Base-by-base conservation (phyloP, 1,140 invertebrate genomes). In the Leptestheria dahalacensis region DNA sequence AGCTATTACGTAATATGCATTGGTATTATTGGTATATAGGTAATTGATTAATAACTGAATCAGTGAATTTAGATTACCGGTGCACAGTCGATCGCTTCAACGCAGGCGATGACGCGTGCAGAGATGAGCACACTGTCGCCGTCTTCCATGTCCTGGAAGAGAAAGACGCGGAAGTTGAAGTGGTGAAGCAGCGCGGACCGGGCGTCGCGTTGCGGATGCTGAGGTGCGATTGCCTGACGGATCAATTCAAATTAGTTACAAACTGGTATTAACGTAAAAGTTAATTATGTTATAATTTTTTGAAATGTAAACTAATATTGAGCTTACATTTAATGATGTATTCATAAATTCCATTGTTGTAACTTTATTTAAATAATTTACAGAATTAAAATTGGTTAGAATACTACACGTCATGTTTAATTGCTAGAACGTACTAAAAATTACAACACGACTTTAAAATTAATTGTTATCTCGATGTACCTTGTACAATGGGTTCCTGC, bases 141-240 rank as follows among this genome's bases (percentile, higher is more conserved):
- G 62, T 77, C 78, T 23, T 71, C 71, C 77, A 82, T 81, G 3
- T 78, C 80, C 62, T 82, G 79, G 65, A 84, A 84, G 72, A 83
- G 77, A 57, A 83, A 82, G 0, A 80, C 79, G 50, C 80, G 73
- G 63, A 82, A 82, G 52, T 74, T 72, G 60, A 81, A 70, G 46
- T 73, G 73, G 20, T 68, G 75, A n/a, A 73, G 69, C 33, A 79
- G 66, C 20, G 72, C 68, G 52, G 67, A 69, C 0, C 69, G 21
- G 59, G 69, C 12, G 63, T 72, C 64, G 62, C 72, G 67, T 66
- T 74, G 67, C 60, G 81, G 75, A 65, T 78, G 65, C 65, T 73
- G 62, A 1, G 78, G 73, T 20, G 70, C 71, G 25, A 72, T 65
- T 10, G 67, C 56, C 65, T 67, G 62, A 18, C 9, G n/a, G 20